These are phyloP conservation scores for Drosophila neocordata DNA, from an alignment of 1,140 invertebrate genomes.

Conservation along the genomic window DNA sequence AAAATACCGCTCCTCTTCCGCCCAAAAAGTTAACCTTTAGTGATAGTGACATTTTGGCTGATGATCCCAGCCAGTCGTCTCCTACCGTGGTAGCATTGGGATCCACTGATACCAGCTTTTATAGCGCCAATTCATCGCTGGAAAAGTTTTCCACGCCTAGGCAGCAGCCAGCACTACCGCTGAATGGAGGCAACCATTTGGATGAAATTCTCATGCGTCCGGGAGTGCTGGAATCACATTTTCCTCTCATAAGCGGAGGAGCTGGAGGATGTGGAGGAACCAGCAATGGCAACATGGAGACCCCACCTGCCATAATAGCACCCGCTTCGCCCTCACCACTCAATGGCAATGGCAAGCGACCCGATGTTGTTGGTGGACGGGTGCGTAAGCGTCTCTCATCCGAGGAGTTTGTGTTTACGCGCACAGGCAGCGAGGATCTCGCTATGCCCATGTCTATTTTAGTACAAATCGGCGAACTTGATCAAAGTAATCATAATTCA, in stretches of 20 bases:
- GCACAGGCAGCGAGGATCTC: slow-evolving; percentile 59
- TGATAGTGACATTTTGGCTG: slow-evolving; percentile 75
- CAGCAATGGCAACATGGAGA: slow-evolving; percentile 31
- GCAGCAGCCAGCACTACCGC: neutral
- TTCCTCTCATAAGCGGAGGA: slow-evolving; percentile 55
- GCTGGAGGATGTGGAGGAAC: neutral
- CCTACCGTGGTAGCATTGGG: slow-evolving; percentile 21
- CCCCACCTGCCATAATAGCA: slow-evolving; percentile 47
- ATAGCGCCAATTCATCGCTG: slow-evolving; percentile 79
- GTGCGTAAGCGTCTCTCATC: slow-evolving; percentile 76
- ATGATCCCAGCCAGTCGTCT: slow-evolving; percentile 58
- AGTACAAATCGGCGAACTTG: slow-evolving; percentile 67
- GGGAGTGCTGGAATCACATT: slow-evolving; percentile 80
- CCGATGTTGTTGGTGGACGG: slow-evolving; percentile 65
- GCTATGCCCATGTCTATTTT: slow-evolving; percentile 39
- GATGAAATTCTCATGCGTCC: slow-evolving; percentile 64
- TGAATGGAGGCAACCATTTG: slow-evolving; percentile 29
- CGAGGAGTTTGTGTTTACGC: slow-evolving; percentile 75
- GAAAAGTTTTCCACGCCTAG: slow-evolving; percentile 64
- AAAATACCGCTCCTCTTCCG: slow-evolving; percentile 2
- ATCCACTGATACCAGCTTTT: slow-evolving; percentile 77
- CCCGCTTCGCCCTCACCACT: slow-evolving; percentile 61
- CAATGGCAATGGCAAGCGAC: slow-evolving; percentile 47
- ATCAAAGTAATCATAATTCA: slow-evolving; percentile 40
- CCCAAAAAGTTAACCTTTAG: slow-evolving; percentile 77